Evolutionary conservation across 2,797 vertebrate genomes (phyloP).

Genomic region (Malurus leucopterus): DNA sequence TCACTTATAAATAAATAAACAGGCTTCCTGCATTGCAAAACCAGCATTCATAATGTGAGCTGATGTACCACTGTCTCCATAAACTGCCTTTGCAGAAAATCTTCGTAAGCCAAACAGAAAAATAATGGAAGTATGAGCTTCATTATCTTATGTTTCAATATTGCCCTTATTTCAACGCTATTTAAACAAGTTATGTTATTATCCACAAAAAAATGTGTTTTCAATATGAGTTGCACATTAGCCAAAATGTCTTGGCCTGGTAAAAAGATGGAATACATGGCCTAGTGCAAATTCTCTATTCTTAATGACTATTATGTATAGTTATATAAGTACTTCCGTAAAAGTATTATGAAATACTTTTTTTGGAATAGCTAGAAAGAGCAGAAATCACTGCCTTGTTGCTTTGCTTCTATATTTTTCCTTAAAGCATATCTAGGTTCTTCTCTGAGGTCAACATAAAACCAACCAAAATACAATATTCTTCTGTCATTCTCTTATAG

Average conservation of each 20-base stretch:
- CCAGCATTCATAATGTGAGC: not conserved
- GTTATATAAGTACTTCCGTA: no score
- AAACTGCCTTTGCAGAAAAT: not conserved
- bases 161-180: not conserved
- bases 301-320: not conserved
- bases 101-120: not conserved
- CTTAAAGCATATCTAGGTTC: not conserved
- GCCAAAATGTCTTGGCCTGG: not conserved
- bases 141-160: not conserved
- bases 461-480: not conserved
- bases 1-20: constrained; percentile 47
- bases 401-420: not conserved
- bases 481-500: not conserved
- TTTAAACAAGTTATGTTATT: not conserved
- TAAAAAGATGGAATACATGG: not conserved
- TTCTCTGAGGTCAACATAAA: not conserved
- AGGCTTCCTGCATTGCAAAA: not conserved
- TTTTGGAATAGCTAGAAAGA: not conserved
- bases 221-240: not conserved
- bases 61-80: not conserved
- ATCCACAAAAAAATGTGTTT: not conserved
- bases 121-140: not conserved
- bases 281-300: not conserved
- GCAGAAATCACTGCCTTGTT: not conserved
- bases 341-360: not conserved